Evolutionary conservation across 2,797 vertebrate genomes (phyloP).

Genomic region (Benthosema pterotum): DNA sequence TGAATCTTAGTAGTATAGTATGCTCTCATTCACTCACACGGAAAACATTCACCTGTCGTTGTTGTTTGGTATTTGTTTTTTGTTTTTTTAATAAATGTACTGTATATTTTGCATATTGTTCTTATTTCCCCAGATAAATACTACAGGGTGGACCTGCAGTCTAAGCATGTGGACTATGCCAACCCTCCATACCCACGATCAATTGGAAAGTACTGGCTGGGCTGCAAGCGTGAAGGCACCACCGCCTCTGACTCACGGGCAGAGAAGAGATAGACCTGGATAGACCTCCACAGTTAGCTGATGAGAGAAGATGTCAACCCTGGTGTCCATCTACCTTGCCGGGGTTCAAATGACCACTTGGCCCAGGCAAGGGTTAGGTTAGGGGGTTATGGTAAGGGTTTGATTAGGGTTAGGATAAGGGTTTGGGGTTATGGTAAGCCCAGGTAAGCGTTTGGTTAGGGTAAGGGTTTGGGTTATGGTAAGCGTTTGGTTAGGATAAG

Average conservation of each 20-base stretch:
- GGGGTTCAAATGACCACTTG: too few species aligned
- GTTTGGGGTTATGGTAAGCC: too few species aligned
- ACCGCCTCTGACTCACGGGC: slow-evolving; percentile 33
- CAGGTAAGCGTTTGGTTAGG: too few species aligned
- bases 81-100: background rate
- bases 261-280: slow-evolving; percentile 68
- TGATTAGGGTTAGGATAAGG: too few species aligned
- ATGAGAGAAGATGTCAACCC: background rate
- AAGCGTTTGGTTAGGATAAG: too few species aligned
- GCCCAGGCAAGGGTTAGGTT: too few species aligned
- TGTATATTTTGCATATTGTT: background rate
- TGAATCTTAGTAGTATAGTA: too few species aligned
- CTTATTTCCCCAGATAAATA: slow-evolving; percentile 86
- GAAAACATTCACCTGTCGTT: background rate
- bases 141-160: slow-evolving; percentile 89
- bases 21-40: background rate
- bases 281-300: background rate
- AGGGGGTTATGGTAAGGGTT: too few species aligned
- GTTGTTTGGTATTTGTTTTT: background rate
- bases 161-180: slow-evolving; percentile 79
- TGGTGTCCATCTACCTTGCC: too few species aligned
- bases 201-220: slow-evolving; percentile 93
- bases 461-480: too few species aligned
- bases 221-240: slow-evolving; percentile 74
- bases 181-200: slow-evolving; percentile 90